phyloP scores from a whole-genome alignment of 2,797 vertebrate species.

The Potorous gilbertii region DNA sequence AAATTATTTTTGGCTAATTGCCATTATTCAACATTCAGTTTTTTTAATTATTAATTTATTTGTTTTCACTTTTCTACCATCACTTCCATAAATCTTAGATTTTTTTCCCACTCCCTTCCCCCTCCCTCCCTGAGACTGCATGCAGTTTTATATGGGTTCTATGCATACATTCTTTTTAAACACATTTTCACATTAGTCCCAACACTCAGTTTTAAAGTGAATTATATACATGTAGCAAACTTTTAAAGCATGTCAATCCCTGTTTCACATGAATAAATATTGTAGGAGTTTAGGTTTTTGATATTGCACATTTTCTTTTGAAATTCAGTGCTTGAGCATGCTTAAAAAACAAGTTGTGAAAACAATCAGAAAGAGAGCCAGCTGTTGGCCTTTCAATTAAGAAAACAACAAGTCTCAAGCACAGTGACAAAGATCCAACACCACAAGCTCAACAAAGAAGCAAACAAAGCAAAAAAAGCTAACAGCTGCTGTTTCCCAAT shows the following conservation, averaged over 20 bases:
- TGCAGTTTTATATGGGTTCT: no score
- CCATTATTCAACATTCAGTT: neutral
- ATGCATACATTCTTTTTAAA: no score
- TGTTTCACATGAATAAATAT: neutral
- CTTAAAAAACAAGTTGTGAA: neutral
- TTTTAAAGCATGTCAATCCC: neutral
- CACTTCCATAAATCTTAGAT: no score
- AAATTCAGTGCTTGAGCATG: conserved; percentile 24
- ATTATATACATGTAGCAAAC: neutral
- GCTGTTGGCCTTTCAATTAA: conserved; percentile 60
- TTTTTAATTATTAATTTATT: no score
- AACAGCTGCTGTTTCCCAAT: conserved; percentile 55
- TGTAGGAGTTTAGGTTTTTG: conserved; percentile 5
- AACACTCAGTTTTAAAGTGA: neutral
- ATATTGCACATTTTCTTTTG: conserved; percentile 33
- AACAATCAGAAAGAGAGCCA: conserved; percentile 24
- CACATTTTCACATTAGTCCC: neutral
- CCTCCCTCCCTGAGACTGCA: no score
- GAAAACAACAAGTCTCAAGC: conserved; percentile 37
- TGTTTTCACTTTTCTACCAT: no score
- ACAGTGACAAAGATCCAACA: conserved; percentile 23
- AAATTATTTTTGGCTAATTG: neutral
- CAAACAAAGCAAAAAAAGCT: conserved; percentile 21
- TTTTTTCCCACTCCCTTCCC: no score
- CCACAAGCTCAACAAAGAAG: neutral